phyloP scores from a whole-genome alignment of 2,797 vertebrate genomes.

The Takifugu ocellatus region DNA sequence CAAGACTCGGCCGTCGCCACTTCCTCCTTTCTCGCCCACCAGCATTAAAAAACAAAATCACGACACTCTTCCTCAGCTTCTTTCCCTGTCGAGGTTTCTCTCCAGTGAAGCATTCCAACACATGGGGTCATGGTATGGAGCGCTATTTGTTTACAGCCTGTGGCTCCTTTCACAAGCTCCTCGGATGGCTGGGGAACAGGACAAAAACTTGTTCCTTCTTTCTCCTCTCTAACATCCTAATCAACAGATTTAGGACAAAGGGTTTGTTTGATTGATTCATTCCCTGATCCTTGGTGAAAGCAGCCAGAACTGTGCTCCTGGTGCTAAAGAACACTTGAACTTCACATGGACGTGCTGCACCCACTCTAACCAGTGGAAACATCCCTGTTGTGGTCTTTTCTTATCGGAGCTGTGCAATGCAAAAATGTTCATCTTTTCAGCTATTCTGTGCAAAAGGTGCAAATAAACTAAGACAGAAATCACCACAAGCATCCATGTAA shows the following conservation, averaged over 20 bases:
- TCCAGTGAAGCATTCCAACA: conserved; percentile 52
- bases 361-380: too few relatives aligned
- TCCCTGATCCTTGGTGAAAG: too few relatives aligned
- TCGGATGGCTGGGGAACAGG: conserved; percentile 67
- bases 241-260: not conserved
- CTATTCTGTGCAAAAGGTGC: too few relatives aligned
- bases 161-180: conserved; percentile 72
- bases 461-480: not conserved
- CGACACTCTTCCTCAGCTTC: conserved; percentile 18
- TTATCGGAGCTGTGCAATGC: too few relatives aligned
- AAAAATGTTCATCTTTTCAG: too few relatives aligned
- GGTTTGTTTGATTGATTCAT: not conserved
- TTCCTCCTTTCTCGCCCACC: conserved; percentile 35
- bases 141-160: conserved; percentile 78
- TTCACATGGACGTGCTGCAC: too few relatives aligned
- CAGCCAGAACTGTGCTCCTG: too few relatives aligned
- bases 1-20: conserved; percentile 23
- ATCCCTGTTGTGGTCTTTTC: not conserved
- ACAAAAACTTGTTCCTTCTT: conserved; percentile 30
- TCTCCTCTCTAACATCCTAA: conserved; percentile 16
- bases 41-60: conserved; percentile 27
- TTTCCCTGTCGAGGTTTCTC: conserved; percentile 39
- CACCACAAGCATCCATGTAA: not conserved
- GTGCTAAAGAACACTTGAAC: too few relatives aligned
- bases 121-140: conserved; percentile 72